Conservation (phyloP, 2,797 vertebrate genomes). For the Pangasius macronema region DNA sequence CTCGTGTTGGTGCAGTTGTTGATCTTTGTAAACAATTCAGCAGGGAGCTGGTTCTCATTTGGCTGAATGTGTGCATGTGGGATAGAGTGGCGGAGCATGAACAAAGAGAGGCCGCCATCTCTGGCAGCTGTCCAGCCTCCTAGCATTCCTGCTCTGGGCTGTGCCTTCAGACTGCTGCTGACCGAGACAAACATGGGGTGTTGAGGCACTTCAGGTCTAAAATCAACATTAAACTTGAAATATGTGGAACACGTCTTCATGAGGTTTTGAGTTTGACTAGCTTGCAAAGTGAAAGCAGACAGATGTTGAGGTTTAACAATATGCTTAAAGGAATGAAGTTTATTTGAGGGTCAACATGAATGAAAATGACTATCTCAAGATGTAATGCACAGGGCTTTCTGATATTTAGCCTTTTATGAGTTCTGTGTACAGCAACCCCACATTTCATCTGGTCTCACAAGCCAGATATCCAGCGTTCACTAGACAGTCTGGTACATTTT, state of each 20-base stretch:
- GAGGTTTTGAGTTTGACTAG: slow-evolving; percentile 7
- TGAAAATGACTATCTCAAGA: neutral
- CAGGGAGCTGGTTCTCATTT: slow-evolving; percentile 41
- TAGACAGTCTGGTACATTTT: neutral
- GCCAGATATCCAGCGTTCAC: neutral
- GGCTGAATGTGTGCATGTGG: slow-evolving; percentile 37
- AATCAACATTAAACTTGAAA: slow-evolving; percentile 10
- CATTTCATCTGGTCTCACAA: neutral
- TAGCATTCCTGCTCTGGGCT: slow-evolving; percentile 55
- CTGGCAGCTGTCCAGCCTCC: slow-evolving; percentile 51
- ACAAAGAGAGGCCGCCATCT: slow-evolving; percentile 40
- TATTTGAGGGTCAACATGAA: neutral
- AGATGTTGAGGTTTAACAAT: slow-evolving; percentile 4
- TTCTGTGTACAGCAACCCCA: neutral
- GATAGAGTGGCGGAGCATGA: slow-evolving; percentile 49
- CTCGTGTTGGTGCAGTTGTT: neutral
- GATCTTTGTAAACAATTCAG: slow-evolving; percentile 43
- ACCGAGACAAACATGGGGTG: slow-evolving; percentile 28
- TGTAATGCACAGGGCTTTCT: neutral
- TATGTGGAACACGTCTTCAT: slow-evolving; percentile 5
- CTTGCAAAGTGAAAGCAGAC: neutral
- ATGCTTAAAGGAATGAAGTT: neutral
- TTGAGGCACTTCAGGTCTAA: slow-evolving; percentile 9
- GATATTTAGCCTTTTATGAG: too few relatives aligned
- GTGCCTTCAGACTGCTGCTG: slow-evolving; percentile 49